Conservation (phyloP, 2,888 invertebrate genomes). For the Malachius bipustulatus region DNA sequence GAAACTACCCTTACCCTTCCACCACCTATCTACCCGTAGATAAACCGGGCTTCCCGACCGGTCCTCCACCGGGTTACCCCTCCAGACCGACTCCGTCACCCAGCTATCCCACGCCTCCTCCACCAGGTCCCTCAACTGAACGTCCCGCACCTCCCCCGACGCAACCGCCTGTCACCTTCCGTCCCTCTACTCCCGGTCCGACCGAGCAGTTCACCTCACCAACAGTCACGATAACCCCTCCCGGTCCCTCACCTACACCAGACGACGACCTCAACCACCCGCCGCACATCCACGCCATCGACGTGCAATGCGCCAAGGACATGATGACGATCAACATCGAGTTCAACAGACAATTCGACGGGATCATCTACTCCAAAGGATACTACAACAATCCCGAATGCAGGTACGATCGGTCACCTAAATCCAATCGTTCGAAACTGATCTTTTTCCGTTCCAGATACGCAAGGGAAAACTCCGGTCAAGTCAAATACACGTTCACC, state of each 20-base stretch:
- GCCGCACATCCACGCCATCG: conserved; percentile 62
- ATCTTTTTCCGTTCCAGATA: no score
- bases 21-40: no score
- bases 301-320: conserved; percentile 67
- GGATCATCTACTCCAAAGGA: conserved; percentile 72
- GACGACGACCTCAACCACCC: conserved; percentile 58
- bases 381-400: conserved; percentile 56
- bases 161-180: conserved; percentile 18
- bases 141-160: conserved; percentile 21
- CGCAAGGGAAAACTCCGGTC: conserved; percentile 57
- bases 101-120: conserved; percentile 15
- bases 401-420: no score
- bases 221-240: conserved; percentile 15
- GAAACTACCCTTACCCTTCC: no score
- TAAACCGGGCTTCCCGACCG: conserved; percentile 16
- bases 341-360: conserved; percentile 64
- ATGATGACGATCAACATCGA: conserved; percentile 73
- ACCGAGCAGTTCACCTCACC: conserved; percentile 17
- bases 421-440: no score
- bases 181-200: conserved; percentile 19
- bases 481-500: conserved; percentile 59
- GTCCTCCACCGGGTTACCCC: conserved; percentile 13
- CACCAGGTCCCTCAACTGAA: conserved; percentile 18
- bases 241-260: conserved; percentile 15
- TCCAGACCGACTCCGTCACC: conserved; percentile 11